phyloP scores from a whole-genome alignment of 2,888 invertebrate genomes.

The Limnephilus rhombicus region DNA sequence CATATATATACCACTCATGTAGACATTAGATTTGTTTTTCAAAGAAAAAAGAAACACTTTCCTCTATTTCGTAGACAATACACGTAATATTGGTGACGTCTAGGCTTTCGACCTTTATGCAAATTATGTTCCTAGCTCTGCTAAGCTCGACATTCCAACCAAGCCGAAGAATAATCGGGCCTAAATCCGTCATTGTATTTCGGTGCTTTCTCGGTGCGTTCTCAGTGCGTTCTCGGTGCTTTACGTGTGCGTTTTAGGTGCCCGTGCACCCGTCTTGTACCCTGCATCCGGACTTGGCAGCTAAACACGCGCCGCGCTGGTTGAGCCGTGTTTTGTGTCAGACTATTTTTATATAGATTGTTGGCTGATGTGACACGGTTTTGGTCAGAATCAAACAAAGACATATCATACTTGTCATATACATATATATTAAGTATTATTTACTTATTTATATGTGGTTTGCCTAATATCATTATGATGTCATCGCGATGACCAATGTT shows the following conservation, averaged over 20 bases:
- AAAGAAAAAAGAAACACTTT: no score
- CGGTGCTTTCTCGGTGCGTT: not conserved
- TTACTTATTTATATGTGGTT: not conserved
- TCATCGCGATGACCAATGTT: not conserved
- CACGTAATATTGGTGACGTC: no score
- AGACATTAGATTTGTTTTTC: no score
- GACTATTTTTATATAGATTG: not conserved
- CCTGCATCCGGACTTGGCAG: constrained; percentile 11
- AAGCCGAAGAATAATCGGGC: no score
- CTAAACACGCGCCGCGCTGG: not conserved
- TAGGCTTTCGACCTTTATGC: no score
- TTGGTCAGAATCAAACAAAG: not conserved
- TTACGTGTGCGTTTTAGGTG: constrained; percentile 15
- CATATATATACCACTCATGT: no score
- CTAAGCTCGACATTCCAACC: no score
- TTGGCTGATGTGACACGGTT: not conserved
- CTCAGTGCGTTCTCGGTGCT: not conserved
- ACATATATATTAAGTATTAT: not conserved
- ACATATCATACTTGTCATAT: not conserved
- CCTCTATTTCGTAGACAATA: no score
- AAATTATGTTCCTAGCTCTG: no score
- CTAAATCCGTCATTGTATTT: no score
- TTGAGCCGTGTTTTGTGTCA: not conserved
- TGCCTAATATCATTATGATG: not conserved
- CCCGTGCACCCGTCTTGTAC: constrained; percentile 55